A percentile compares a stretch with the other conserved stretches of the same genome.
Conservation (phyloP, 2,113 vertebrate genomes). For the Craseonycteris thonglongyai region DNA sequence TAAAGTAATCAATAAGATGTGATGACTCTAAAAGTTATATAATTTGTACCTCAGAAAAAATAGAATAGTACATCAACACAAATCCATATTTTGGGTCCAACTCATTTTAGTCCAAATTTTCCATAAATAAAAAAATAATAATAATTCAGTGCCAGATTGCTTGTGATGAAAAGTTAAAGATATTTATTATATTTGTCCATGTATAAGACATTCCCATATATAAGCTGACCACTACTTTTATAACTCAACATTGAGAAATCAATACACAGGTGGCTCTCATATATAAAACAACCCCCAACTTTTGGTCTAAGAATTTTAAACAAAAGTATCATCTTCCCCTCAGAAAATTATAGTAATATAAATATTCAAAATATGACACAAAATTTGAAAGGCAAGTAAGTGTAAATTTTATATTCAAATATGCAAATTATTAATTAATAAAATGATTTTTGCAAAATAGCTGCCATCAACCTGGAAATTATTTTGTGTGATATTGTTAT, state of each 20-base stretch:
- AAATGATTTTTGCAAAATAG: neutral
- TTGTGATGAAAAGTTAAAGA: neutral
- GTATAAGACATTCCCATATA: too few species aligned
- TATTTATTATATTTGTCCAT: too few species aligned
- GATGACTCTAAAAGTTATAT: neutral
- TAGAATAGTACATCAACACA: neutral
- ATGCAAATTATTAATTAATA: neutral
- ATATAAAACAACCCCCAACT: too few species aligned
- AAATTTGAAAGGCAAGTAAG: constrained; percentile 17
- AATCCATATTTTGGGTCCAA: neutral
- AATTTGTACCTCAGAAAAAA: neutral
- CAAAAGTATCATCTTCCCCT: too few species aligned
- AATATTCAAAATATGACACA: neutral
- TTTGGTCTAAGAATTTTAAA: too few species aligned
- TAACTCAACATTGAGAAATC: too few species aligned
- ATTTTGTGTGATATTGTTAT: neutral
- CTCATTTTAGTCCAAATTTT: neutral
- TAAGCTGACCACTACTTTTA: too few species aligned
- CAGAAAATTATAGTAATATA: too few species aligned
- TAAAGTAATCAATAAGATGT: neutral
- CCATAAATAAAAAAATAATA: neutral
- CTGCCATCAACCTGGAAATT: neutral
- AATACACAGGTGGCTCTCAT: too few species aligned
- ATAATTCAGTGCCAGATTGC: neutral
- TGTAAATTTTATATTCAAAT: neutral